Conservation (phyloP, 1,140 invertebrate species). For the Xylocopa sonorina region DNA sequence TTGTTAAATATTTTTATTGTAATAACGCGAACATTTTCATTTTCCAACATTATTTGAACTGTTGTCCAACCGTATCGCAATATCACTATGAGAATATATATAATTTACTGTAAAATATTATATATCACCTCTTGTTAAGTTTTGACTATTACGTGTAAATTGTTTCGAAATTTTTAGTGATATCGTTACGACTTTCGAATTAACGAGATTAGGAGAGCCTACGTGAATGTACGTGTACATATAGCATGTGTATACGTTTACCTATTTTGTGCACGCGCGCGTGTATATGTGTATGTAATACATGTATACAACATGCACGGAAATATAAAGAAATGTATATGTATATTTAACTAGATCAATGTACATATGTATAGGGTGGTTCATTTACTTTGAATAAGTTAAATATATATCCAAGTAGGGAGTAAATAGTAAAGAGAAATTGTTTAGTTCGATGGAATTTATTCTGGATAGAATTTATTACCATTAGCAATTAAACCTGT, state of each 20-base stretch:
- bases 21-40: background rate
- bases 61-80: too few relatives aligned
- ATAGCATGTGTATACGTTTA: conserved; percentile 10
- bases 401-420: background rate
- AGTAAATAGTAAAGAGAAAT: conserved; percentile 1
- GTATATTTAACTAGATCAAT: conserved; percentile 26
- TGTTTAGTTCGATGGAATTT: conserved; percentile 6
- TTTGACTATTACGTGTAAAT: background rate
- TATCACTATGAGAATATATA: background rate
- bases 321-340: conserved; percentile 30
- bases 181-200: conserved; percentile 24
- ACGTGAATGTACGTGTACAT: conserved; percentile 12
- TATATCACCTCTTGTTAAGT: background rate
- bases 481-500: too few relatives aligned
- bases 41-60: background rate
- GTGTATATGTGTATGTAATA: background rate
- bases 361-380: conserved; percentile 2
- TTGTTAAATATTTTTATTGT: background rate
- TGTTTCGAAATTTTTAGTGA: background rate
- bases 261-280: background rate
- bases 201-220: conserved; percentile 14
- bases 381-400: conserved; percentile 13
- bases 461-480: background rate
- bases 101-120: background rate
- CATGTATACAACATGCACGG: background rate